Base-by-base conservation (phyloP, 2,797 vertebrate genomes). In the Pitangus sulphuratus region DNA sequence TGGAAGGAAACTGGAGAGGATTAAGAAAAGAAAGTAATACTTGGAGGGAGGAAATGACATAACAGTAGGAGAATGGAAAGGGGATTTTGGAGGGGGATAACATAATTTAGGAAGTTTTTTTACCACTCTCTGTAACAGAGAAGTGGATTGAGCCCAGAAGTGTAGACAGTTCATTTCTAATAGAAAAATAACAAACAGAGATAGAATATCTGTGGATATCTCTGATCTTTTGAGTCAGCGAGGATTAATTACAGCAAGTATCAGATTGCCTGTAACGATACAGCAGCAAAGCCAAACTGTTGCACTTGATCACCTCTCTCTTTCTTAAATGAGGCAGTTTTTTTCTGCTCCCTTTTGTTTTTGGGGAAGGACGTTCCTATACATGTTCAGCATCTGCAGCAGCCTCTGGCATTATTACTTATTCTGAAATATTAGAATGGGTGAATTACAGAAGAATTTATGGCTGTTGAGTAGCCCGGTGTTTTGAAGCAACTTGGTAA, bases 231-330 rank as follows among this genome's bases (percentile, higher is more conserved):
- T 57, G 80, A 58, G 84, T 79, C 39, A 54, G 69, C 35, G 62
- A 89, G 89, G 76, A 71, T 89, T 68, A 86, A 78, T 93, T 93
- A 86, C 89, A 93, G 48, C 35, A 33, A 72, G 64, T 81, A 84
- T 85, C 72, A 84, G 79, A 78, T 93, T 68, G 69, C 79, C 33
- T 84, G 65, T 81, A 47, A 90, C 72, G 93, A 91, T 87, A 89
- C 26, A 60, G 40, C 39, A 78, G 83, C 45, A 81, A 74, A 61
- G 30, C 58, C 65, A 71, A 77, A 50, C 2, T 3, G 13, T 57
- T 71, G 24, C 81, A 39, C 61, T 69, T 70, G 20, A 78, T 72
- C 21, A 24, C 62, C 64, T 68, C 42, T 69, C 21, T 71, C 84
- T 71, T 87, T 47, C 21, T 72, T 53, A 31, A 48, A 17, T 69